Evolutionary conservation across 1,140 invertebrate species (phyloP).

Genomic region (Drosophila repleta): DNA sequence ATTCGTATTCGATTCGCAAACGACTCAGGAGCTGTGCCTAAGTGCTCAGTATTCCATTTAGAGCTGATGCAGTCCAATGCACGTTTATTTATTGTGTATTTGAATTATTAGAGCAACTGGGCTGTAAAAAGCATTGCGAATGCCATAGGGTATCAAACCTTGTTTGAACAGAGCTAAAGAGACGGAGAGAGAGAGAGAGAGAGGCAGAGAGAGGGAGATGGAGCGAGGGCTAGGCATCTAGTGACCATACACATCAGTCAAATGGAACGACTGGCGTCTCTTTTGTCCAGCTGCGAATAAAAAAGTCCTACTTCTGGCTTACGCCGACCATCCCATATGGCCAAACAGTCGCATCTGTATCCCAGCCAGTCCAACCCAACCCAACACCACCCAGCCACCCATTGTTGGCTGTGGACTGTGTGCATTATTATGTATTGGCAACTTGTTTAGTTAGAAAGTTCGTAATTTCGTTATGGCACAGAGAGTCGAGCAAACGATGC

Average conservation of each 20-base stretch:
- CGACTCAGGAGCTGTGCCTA: conserved; percentile 3
- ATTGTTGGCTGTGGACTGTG: conserved; percentile 6
- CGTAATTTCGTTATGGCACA: conserved; percentile 71
- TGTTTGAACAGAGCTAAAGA: background rate
- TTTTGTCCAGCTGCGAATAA: conserved; percentile 46
- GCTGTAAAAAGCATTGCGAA: conserved; percentile 58
- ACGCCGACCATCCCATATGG: background rate
- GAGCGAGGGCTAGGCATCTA: conserved; percentile 1
- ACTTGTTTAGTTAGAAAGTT: conserved; percentile 70
- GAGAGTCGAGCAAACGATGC: conserved; percentile 19
- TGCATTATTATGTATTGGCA: conserved; percentile 72
- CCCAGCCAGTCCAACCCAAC: background rate
- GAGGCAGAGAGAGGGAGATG: background rate
- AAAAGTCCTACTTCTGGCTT: background rate
- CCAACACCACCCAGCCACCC: background rate
- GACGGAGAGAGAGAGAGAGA: background rate
- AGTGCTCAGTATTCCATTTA: conserved; percentile 7
- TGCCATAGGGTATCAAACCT: background rate
- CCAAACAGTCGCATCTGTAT: no score
- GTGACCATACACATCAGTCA: conserved; percentile 40
- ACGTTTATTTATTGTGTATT: conserved; percentile 79
- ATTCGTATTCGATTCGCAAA: background rate
- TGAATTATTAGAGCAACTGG: conserved; percentile 70
- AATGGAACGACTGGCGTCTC: conserved; percentile 32
- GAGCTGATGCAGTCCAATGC: conserved; percentile 41